Conservation (phyloP, 2,888 invertebrate genomes). For the Creontiades dilutus region DNA sequence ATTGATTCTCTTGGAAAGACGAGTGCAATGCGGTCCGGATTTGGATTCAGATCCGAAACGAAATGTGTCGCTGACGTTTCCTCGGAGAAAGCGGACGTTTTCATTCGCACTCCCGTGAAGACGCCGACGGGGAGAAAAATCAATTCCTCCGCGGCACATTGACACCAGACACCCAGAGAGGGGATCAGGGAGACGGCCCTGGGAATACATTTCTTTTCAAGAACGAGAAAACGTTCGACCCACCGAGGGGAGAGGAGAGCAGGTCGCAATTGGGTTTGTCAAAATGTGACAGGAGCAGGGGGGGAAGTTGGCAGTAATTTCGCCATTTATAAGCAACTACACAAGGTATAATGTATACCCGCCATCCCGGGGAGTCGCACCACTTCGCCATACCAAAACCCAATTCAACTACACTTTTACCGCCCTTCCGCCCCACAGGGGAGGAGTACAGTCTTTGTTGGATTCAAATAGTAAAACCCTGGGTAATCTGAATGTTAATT, state of each 20-base stretch:
- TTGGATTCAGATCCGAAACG: too few species aligned
- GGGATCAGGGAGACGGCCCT: neutral
- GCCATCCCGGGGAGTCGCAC: constrained; percentile 26
- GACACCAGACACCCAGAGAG: neutral
- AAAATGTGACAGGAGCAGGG: constrained; percentile 60
- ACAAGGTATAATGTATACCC: constrained; percentile 64
- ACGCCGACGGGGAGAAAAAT: neutral
- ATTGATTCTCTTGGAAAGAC: too few species aligned
- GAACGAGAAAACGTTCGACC: neutral
- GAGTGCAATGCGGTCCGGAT: too few species aligned
- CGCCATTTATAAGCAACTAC: constrained; percentile 65
- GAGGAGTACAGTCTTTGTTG: constrained; percentile 55
- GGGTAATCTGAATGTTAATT: constrained; percentile 63
- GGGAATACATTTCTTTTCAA: constrained; percentile 10
- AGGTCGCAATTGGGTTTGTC: constrained; percentile 58
- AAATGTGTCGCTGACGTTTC: neutral
- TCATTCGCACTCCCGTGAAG: neutral
- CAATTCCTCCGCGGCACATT: neutral
- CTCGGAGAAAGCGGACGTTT: neutral
- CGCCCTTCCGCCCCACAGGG: neutral
- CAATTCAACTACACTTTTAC: constrained; percentile 65
- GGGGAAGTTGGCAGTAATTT: constrained; percentile 59
- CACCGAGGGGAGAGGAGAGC: neutral
- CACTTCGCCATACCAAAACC: constrained; percentile 54
- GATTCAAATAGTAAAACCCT: constrained; percentile 44